Conservation (phyloP, 2,888 invertebrate species). For the Epiblema foenella region DNA sequence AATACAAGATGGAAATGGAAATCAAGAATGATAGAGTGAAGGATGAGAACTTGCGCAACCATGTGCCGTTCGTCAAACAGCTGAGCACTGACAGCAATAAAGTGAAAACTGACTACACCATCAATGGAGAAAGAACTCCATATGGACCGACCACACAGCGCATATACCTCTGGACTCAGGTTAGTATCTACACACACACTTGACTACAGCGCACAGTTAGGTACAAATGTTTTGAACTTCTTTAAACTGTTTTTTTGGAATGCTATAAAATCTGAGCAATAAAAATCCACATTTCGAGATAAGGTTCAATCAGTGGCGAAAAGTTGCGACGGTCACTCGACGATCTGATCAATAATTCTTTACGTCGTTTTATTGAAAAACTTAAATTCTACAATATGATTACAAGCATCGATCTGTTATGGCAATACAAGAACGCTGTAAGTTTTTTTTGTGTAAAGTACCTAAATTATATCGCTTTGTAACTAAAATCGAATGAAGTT, state of each 20-base stretch:
- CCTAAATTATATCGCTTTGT: background rate
- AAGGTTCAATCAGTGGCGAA: conserved; percentile 49
- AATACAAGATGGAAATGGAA: conserved; percentile 87
- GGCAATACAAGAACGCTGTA: conserved; percentile 2
- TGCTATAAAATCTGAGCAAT: conserved; percentile 1
- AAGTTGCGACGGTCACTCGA: background rate
- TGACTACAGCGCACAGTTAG: background rate
- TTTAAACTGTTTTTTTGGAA: background rate
- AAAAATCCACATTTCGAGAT: conserved; percentile 46
- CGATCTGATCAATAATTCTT: background rate
- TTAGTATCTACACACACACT: conserved; percentile 52
- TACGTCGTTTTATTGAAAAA: background rate
- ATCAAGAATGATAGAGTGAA: conserved; percentile 81
- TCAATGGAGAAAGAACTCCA: conserved; percentile 73
- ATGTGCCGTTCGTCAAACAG: conserved; percentile 86
- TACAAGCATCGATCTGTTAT: background rate
- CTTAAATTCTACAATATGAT: background rate
- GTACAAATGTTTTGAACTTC: conserved; percentile 16
- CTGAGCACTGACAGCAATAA: conserved; percentile 85
- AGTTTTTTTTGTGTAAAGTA: background rate
- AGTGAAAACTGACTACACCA: conserved; percentile 78
- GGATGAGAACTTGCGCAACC: conserved; percentile 85
- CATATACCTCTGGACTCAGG: conserved; percentile 77
- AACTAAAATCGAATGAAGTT: background rate
- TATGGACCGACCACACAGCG: conserved; percentile 85